Conservation (phyloP, 2,888 invertebrate species). For the Tinea pellionella region DNA sequence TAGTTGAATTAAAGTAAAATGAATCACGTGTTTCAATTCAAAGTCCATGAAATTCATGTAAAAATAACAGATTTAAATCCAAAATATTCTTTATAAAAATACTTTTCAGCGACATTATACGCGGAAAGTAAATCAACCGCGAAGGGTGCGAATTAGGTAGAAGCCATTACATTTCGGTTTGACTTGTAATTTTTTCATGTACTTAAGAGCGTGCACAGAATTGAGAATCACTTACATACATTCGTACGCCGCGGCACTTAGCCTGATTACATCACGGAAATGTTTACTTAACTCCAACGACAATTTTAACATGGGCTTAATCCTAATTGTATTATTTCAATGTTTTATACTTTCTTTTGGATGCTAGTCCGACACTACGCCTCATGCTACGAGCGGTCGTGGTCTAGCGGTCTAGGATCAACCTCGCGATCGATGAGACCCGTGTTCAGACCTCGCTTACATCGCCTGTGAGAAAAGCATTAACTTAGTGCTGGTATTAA, state of each 20-base stretch:
- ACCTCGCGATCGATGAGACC: too few relatives aligned
- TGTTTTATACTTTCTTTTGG: neutral
- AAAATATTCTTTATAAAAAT: too few relatives aligned
- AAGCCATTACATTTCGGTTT: neutral
- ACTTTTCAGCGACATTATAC: neutral
- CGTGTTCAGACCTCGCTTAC: too few relatives aligned
- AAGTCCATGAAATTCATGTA: too few relatives aligned
- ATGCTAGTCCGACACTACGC: too few relatives aligned
- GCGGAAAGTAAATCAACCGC: neutral
- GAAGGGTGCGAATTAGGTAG: neutral
- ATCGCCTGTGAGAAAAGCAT: too few relatives aligned
- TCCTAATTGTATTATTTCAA: neutral
- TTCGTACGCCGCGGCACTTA: neutral
- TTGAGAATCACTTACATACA: slow-evolving; percentile 1
- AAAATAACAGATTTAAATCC: too few relatives aligned
- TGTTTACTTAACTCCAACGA: neutral
- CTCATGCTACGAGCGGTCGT: too few relatives aligned
- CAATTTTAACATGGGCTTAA: neutral
- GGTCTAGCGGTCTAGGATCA: too few relatives aligned
- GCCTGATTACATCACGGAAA: neutral
- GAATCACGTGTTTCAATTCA: too few relatives aligned
- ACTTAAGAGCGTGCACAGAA: neutral
- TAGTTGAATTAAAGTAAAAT: too few relatives aligned
- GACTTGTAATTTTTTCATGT: neutral
- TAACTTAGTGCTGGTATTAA: too few relatives aligned